These are phyloP conservation scores for Colaptes auratus DNA, from an alignment of 2,113 vertebrate species.

Conservation along the genomic window DNA sequence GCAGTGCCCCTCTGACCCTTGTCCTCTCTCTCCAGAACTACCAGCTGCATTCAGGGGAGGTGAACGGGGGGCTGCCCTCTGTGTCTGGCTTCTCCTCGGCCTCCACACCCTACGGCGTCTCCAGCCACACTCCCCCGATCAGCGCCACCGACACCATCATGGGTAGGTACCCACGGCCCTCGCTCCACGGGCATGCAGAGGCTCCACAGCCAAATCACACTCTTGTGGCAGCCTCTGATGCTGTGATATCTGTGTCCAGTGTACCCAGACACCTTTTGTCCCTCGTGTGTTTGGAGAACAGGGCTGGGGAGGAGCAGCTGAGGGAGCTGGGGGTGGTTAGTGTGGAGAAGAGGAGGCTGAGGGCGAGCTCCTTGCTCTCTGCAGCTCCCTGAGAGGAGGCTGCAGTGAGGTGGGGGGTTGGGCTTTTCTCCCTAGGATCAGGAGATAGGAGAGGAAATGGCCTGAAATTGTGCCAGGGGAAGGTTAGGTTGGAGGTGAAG, in stretches of 20 bases:
- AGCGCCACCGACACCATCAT: constrained; percentile 88
- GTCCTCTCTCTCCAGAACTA: constrained; percentile 83
- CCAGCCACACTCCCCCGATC: constrained; percentile 90
- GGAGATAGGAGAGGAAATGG: no score
- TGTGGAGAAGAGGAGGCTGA: no score
- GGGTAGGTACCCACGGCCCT: constrained; percentile 64
- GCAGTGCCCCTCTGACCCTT: constrained; percentile 17
- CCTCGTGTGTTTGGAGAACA: not conserved
- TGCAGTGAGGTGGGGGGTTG: no score
- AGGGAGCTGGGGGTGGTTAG: no score
- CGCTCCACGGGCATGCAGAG: accelerated
- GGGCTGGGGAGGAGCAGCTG: no score
- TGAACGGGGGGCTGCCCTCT: constrained; percentile 83
- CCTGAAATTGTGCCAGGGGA: no score
- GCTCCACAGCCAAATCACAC: not conserved
- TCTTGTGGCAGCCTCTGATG: not conserved
- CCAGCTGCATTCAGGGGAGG: constrained; percentile 90
- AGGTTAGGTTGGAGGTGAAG: no score
- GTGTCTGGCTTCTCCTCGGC: constrained; percentile 86
- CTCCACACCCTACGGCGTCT: constrained; percentile 82
- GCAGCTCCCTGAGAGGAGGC: no score
- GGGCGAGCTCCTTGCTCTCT: no score
- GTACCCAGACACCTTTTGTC: accelerated
- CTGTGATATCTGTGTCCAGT: not conserved
- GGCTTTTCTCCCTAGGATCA: no score